These are phyloP conservation scores for Decapterus maruadsi DNA, from an alignment of 2,797 vertebrate species.

Conservation along the genomic window DNA sequence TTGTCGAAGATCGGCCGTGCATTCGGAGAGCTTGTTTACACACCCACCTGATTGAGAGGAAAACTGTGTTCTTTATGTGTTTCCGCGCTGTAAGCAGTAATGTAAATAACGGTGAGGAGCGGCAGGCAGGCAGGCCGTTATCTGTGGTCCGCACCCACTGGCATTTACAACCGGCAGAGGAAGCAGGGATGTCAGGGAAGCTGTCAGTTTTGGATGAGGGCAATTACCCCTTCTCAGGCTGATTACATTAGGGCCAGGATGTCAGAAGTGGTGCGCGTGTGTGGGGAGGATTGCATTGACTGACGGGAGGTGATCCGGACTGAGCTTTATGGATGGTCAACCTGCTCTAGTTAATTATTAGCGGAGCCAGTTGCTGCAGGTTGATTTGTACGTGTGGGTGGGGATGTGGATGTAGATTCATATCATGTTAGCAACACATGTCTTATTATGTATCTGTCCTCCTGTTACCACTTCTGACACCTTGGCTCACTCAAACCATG, in stretches of 20 bases:
- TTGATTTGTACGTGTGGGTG: slow-evolving; percentile 65
- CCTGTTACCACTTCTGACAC: neutral
- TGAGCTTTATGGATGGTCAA: slow-evolving; percentile 70
- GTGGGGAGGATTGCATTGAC: slow-evolving; percentile 48
- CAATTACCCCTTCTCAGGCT: slow-evolving; percentile 88
- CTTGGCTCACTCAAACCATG: neutral
- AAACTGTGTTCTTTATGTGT: slow-evolving; percentile 67
- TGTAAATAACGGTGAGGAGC: slow-evolving; percentile 84
- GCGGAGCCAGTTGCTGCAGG: slow-evolving; percentile 71
- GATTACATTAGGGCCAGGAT: slow-evolving; percentile 89
- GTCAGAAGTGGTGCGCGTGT: slow-evolving; percentile 76
- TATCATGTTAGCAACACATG: slow-evolving; percentile 14
- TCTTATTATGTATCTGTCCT: slow-evolving; percentile 6
- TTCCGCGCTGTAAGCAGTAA: slow-evolving; percentile 82
- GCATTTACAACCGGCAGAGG: slow-evolving; percentile 89
- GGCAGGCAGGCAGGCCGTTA: slow-evolving; percentile 85
- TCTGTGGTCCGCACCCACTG: slow-evolving; percentile 79
- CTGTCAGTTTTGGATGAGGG: slow-evolving; percentile 87
- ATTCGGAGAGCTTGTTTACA: slow-evolving; percentile 52
- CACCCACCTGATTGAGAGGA: slow-evolving; percentile 63
- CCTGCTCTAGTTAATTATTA: slow-evolving; percentile 83
- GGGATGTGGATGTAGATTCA: slow-evolving; percentile 28
- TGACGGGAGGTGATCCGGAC: slow-evolving; percentile 71
- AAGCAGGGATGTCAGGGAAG: slow-evolving; percentile 89
- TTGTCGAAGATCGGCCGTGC: slow-evolving; percentile 3